Percentiles rank a stretch among this genome's conserved stretches.
These are phyloP conservation scores for Prenolepis imparis DNA, from an alignment of 2,888 invertebrate genomes.

Conservation along the genomic window DNA sequence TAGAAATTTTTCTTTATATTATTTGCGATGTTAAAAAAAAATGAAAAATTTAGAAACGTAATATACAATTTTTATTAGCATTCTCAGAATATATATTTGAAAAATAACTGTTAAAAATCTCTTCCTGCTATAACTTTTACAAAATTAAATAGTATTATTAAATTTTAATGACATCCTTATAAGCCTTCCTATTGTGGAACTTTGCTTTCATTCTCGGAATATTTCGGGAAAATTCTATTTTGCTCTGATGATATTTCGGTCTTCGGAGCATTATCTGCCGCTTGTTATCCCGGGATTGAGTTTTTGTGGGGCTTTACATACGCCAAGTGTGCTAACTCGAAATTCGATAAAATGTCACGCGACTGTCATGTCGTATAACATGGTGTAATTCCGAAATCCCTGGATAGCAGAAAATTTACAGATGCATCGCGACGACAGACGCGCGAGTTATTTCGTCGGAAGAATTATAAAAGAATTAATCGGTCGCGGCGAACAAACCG, in stretches of 20 bases:
- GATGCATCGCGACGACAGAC: not conserved
- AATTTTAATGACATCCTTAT: not conserved
- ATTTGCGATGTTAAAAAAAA: not conserved
- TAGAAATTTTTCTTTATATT: not conserved
- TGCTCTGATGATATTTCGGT: conserved; percentile 19
- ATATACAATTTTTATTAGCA: not conserved
- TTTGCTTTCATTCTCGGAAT: not conserved
- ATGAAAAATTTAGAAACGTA: not conserved
- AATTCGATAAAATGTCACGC: conserved; percentile 44
- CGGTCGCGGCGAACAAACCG: conserved; percentile 8
- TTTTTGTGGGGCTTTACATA: conserved; percentile 15
- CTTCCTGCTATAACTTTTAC: not conserved
- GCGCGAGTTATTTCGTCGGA: conserved; percentile 23
- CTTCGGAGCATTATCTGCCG: conserved; percentile 17
- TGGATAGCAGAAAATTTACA: conserved; percentile 4
- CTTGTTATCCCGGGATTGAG: conserved; percentile 41
- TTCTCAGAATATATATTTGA: not conserved
- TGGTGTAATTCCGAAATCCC: not conserved
- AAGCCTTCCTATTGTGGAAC: not conserved
- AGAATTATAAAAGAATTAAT: conserved; percentile 18
- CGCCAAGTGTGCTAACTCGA: conserved; percentile 18
- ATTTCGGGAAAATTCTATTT: not conserved
- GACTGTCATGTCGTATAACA: not conserved
- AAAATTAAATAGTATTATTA: not conserved
- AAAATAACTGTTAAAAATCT: not conserved